These are phyloP conservation scores for Pseudonaja textilis DNA, from an alignment of 2,113 vertebrate genomes.

Conservation along the genomic window DNA sequence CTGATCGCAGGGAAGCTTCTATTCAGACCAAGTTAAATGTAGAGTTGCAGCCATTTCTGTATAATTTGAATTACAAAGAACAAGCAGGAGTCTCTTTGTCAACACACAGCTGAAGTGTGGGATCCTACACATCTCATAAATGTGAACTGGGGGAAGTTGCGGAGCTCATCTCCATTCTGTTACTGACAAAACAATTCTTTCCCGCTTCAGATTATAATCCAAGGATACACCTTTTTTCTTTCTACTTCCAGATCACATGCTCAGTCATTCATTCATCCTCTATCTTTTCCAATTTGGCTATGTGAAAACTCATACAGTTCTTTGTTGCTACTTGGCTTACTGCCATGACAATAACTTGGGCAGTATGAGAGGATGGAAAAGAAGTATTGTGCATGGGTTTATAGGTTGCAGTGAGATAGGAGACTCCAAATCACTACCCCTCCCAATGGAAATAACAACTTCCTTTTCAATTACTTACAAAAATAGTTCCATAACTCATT, in stretches of 20 bases:
- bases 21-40: neutral
- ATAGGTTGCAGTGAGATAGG: neutral
- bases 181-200: neutral
- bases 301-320: neutral
- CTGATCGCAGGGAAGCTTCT: neutral
- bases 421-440: neutral
- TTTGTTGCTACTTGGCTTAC: neutral
- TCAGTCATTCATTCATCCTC: neutral
- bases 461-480: neutral
- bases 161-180: neutral
- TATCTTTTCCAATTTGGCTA: neutral
- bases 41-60: neutral
- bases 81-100: neutral
- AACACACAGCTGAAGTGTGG: neutral
- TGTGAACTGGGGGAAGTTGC: neutral
- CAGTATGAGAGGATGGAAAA: neutral
- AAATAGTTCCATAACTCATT: neutral
- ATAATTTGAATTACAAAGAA: neutral
- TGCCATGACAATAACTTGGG: neutral
- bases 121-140: neutral
- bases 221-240: neutral
- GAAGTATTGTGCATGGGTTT: neutral
- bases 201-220: neutral
- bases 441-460: neutral
- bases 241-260: neutral